Evolutionary conservation across 1,140 invertebrate genomes (phyloP), one percentile per base, ranked within the genome.

Genomic region (Artemia franciscana): DNA sequence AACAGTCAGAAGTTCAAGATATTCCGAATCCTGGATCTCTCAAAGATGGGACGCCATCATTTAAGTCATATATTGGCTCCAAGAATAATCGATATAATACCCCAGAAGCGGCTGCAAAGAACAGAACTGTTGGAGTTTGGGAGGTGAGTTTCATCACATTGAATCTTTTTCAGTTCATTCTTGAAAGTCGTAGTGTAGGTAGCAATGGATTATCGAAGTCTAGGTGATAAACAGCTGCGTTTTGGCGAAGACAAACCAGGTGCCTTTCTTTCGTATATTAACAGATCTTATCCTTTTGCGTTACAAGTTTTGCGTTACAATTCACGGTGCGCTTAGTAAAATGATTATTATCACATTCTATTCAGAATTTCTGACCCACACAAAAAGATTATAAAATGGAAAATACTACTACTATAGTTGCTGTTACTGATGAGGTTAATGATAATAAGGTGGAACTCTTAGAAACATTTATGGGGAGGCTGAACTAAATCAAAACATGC

Each of bases 21-120:
- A 91, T 96, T 60, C 89, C 88, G 69, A 93, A 95, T 73, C 93
- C 94, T 18, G 96, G 91, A 76, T 84, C 88, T 62, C 78, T 99
- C 66, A 84, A 86, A 21, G 94, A 99, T 78, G 92, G 93, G 70
- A 86, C 86, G 61, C 87, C 88, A 12, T 96, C 92, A 62, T 98
- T 96, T 80, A 94, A 92, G 75, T 93, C 97, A 74, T 98, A 89
- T 75, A 89, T 90, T 66, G 86, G 87, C 68, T 94, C 87, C 75
- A 89, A 94, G 75, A 96, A 98, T 78, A 98, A 98, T 74, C 71
- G 81, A 59, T 83, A 81, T 68, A 74, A 74, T 9, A 81, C 75
- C 64, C 75, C 78, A 18, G 79, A 80, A 66, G 70, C 74, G 61
- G 79, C 79, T 7, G 69, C 71, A 51, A 79, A 80, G 66, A 82